Conservation (phyloP, 1,140 invertebrate species). For the Bombus vancouverensis region DNA sequence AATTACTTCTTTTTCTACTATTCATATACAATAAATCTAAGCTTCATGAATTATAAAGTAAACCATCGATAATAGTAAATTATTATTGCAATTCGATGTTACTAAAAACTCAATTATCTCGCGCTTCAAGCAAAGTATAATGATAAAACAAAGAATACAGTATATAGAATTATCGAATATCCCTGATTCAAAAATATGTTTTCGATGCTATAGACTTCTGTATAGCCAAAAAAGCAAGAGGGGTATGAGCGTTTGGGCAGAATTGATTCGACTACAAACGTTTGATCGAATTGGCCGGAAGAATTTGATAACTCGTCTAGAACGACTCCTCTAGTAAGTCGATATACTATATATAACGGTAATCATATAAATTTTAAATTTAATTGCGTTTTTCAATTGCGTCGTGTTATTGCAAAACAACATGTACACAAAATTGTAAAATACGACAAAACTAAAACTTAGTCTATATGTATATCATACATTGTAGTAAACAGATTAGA, state of each 20-base stretch:
- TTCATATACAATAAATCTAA: neutral
- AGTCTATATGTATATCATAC: neutral
- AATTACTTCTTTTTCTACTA: neutral
- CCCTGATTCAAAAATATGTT: neutral
- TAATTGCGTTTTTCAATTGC: too few relatives aligned
- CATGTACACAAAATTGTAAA: too few relatives aligned
- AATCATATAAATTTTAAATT: too few relatives aligned
- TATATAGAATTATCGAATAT: neutral
- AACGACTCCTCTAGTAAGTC: conserved; percentile 2
- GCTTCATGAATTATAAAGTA: neutral
- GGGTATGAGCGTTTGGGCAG: conserved; percentile 7
- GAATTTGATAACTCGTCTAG: conserved; percentile 10
- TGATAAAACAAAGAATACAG: neutral
- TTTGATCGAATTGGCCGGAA: conserved; percentile 25
- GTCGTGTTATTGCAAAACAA: too few relatives aligned
- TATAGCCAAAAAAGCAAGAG: neutral
- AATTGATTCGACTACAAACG: conserved; percentile 20
- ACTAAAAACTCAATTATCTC: neutral
- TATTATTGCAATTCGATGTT: neutral
- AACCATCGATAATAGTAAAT: too few relatives aligned
- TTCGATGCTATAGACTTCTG: neutral
- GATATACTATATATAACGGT: too few relatives aligned
- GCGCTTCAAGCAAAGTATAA: neutral
- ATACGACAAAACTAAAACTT: neutral
- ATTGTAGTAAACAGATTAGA: conserved; percentile 44